phyloP scores from a whole-genome alignment of 2,888 invertebrate genomes.

The Yponomeuta cagnagella region DNA sequence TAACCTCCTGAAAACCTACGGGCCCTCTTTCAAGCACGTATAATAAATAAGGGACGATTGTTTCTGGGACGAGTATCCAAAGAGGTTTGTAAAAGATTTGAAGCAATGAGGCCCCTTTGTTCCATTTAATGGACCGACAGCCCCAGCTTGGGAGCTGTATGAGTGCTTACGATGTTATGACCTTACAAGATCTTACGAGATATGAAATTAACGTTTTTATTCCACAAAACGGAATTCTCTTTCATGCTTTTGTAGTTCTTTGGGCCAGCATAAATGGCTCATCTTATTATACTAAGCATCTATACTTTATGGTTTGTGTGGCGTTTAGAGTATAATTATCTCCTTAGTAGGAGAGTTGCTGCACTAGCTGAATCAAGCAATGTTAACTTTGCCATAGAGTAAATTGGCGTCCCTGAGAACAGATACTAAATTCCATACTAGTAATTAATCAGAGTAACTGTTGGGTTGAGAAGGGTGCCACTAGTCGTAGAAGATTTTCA shows the following conservation, averaged over 20 bases:
- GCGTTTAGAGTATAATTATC: too few relatives aligned
- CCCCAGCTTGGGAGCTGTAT: neutral
- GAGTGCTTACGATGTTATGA: conserved; percentile 3
- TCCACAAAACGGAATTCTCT: neutral
- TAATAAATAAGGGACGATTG: neutral
- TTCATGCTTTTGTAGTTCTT: neutral
- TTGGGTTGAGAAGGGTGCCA: too few relatives aligned
- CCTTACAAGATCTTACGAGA: neutral
- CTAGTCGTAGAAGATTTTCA: too few relatives aligned
- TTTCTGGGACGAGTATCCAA: neutral
- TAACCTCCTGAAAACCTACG: too few relatives aligned
- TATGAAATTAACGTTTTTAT: conserved; percentile 2
- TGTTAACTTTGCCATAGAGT: too few relatives aligned
- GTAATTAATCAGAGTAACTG: too few relatives aligned
- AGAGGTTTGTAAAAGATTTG: neutral
- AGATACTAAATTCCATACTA: too few relatives aligned
- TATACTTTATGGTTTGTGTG: too few relatives aligned
- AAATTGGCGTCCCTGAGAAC: too few relatives aligned
- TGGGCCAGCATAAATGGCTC: neutral
- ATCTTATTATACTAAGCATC: too few relatives aligned
- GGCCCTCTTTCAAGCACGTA: neutral
- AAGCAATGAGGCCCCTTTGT: neutral
- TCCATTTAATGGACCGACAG: conserved; percentile 2
- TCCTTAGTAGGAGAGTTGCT: too few relatives aligned
- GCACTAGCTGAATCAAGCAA: too few relatives aligned